Evolutionary conservation across 1,140 invertebrate genomes (phyloP).

Genomic region (Lasioglossum albipes): DNA sequence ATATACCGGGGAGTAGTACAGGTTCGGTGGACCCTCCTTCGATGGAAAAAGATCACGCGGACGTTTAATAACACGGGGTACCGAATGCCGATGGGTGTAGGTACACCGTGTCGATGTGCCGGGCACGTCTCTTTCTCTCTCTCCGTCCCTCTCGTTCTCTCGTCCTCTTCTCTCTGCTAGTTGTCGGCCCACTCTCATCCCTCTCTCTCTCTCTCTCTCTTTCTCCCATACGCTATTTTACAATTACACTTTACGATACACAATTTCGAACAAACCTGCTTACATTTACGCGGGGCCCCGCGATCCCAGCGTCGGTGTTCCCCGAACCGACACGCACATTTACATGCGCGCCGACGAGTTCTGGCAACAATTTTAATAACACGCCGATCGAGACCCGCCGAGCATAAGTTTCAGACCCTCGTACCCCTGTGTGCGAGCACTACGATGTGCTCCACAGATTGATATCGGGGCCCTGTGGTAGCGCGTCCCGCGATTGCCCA

Average conservation of each 20-base stretch:
- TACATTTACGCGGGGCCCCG: slow-evolving; percentile 37
- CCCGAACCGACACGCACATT: slow-evolving; percentile 19
- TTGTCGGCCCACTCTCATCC: background rate
- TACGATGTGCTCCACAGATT: background rate
- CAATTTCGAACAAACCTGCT: slow-evolving; percentile 49
- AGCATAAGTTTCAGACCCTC: slow-evolving; percentile 28
- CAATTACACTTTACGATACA: slow-evolving; percentile 38
- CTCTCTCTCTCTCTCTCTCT: background rate
- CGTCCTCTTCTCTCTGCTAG: slow-evolving; percentile 8
- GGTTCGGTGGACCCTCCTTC: slow-evolving; percentile 56
- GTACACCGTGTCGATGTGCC: slow-evolving; percentile 27
- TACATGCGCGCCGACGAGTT: slow-evolving; percentile 28
- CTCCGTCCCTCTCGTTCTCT: slow-evolving; percentile 1
- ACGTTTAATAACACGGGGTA: slow-evolving; percentile 67
- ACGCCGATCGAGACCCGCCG: slow-evolving; percentile 21
- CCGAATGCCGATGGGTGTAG: slow-evolving; percentile 61
- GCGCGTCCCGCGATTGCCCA: too few relatives aligned
- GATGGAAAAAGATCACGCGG: slow-evolving; percentile 60
- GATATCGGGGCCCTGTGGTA: slow-evolving; percentile 9
- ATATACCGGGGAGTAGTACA: slow-evolving; percentile 58
- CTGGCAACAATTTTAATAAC: slow-evolving; percentile 43
- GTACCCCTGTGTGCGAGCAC: background rate
- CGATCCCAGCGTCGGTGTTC: slow-evolving; percentile 15
- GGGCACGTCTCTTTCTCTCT: slow-evolving; percentile 11
- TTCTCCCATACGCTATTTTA: slow-evolving; percentile 22